Base-by-base conservation (phyloP, 2,113 vertebrate species). In the Chamaea fasciata region DNA sequence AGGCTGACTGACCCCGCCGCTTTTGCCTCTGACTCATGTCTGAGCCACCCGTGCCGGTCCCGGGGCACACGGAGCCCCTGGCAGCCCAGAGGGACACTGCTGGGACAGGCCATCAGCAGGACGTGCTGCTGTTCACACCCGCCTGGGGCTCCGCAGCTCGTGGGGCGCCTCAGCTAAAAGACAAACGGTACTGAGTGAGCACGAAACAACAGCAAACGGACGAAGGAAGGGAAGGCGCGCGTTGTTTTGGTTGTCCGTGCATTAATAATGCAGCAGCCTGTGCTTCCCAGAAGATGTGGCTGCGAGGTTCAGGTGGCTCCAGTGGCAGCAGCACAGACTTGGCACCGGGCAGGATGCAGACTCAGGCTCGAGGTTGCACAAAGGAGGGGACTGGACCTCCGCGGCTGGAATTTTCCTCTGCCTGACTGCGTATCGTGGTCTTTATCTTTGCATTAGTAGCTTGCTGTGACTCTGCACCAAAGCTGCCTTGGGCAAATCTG, bases 211-310 rank as follows among this genome's bases (percentile, higher is more conserved):
- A 31, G 22, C 49, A 46, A 6, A 4, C 2, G 11, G 0, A 10
- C 6, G 7, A 39, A 26, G 10, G 0, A 16, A 39, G 35, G 7
- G 19, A 15, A 15, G 22, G 49, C 30, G 17, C 8, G 1, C 0
- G 0, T 13, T 35, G 15, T 42, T 30, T 52, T 60, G 33, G 2
- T 39, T 82, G 41, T 24, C 37, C 27, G 0, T 11, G 37, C 44
- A 49, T 47, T 44, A 63, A 27, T 76, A 33, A 37, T 20, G 31
- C 39, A 50, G 7, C 50, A 18, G 27, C 7, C 7, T 8, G 4
- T 7, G 13, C 44, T 31, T 5, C 20, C 10, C 4, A 6, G 46
- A 11, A 16, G 81, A 33, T 0, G 1, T 13, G n/a, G n/a, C n/a
- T n/a, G n/a, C n/a, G 52, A 13, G 5, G 21, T 46, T 41, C 77